These are phyloP conservation scores for Nicator chloris DNA, from an alignment of 2,113 vertebrate genomes.

Conservation along the genomic window DNA sequence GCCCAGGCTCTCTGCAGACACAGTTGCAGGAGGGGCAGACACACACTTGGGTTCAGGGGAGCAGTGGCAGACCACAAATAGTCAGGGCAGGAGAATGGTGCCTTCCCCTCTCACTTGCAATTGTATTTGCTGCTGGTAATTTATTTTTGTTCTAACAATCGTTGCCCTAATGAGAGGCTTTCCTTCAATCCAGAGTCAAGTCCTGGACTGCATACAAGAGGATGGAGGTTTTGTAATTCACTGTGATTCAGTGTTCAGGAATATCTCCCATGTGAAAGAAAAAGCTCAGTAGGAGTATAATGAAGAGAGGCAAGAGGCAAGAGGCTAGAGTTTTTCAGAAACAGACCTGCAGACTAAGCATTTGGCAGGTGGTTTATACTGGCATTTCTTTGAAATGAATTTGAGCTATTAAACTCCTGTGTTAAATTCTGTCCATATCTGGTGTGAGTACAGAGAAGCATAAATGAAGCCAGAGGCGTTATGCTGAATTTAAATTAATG, in stretches of 20 bases:
- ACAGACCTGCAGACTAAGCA: neutral
- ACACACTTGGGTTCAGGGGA: neutral
- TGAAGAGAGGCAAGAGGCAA: neutral
- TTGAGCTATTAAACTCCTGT: neutral
- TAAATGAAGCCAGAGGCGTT: neutral
- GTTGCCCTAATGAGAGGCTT: neutral
- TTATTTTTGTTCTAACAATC: neutral
- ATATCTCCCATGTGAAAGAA: neutral
- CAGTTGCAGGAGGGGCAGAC: neutral
- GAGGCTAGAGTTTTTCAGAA: neutral
- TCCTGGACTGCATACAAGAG: neutral
- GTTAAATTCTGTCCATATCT: neutral
- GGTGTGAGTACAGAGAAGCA: neutral
- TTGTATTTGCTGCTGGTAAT: neutral
- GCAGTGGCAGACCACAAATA: neutral
- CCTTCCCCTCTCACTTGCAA: neutral
- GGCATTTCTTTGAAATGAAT: neutral
- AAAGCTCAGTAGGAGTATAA: neutral
- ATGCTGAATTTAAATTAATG: neutral
- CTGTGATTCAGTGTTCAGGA: neutral
- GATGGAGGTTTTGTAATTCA: neutral
- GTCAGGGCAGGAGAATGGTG: neutral
- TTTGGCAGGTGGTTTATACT: neutral
- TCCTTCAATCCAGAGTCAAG: neutral
- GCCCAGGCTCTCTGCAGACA: neutral